A percentile compares a stretch with the other conserved stretches of the same genome.
Conservation (phyloP, 2,797 vertebrate species). For the Dicrostonyx torquatus region DNA sequence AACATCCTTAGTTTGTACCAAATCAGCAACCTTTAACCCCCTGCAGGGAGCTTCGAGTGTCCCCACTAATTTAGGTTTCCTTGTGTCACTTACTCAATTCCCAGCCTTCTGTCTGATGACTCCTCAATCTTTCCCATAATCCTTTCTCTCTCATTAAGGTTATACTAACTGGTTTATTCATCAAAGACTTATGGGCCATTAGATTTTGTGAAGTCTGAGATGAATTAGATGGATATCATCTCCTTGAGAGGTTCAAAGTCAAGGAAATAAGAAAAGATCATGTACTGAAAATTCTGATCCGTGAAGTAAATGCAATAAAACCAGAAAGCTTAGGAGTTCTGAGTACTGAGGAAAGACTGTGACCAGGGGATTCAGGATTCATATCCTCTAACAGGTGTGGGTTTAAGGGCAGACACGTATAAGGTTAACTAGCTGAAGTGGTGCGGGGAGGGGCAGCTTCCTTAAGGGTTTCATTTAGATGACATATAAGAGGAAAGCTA, state of each 20-base stretch:
- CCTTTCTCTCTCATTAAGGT: not conserved
- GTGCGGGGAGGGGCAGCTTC: too few species aligned
- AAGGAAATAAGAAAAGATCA: not conserved
- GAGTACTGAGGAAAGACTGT: not conserved
- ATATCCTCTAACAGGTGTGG: not conserved
- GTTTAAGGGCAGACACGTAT: not conserved
- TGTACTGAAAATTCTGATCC: not conserved
- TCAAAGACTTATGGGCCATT: not conserved
- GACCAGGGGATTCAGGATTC: not conserved
- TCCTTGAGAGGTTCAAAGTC: not conserved
- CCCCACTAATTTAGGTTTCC: rapidly evolving
- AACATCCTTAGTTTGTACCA: not conserved
- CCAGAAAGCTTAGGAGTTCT: not conserved
- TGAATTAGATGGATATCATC: not conserved
- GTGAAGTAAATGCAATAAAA: not conserved
- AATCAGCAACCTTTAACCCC: not conserved
- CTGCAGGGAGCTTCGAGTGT: not conserved
- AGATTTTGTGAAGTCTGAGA: not conserved
- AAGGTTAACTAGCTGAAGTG: not conserved
- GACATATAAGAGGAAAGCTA: not conserved
- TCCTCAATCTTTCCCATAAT: not conserved
- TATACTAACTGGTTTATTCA: not conserved
- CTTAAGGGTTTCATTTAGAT: not conserved
- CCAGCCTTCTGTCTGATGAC: not conserved
- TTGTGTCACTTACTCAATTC: not conserved